These are phyloP conservation scores for Gryllus longicercus DNA, from an alignment of 2,888 invertebrate genomes.

Conservation along the genomic window DNA sequence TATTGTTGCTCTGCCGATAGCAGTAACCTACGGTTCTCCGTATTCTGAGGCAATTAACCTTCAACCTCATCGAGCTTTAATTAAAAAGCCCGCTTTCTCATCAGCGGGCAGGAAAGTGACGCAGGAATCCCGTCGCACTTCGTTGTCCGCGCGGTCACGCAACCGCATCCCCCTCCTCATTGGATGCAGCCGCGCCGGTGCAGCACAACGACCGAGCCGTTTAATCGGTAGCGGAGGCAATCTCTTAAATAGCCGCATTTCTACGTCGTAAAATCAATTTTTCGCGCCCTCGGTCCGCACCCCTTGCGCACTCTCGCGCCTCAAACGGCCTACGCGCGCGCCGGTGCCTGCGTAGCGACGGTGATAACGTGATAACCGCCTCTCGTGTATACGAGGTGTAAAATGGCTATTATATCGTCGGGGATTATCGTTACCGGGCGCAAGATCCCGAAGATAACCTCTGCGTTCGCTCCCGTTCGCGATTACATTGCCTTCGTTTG, in stretches of 20 bases:
- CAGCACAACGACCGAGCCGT: too few species aligned
- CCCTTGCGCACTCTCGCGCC: background rate
- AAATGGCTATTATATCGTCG: background rate
- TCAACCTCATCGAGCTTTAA: background rate
- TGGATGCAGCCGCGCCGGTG: too few species aligned
- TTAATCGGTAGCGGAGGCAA: background rate
- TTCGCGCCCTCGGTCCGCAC: background rate
- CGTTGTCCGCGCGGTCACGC: background rate
- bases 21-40: background rate
- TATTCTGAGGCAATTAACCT: background rate
- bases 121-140: background rate
- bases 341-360: too few species aligned
- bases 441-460: background rate
- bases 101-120: background rate
- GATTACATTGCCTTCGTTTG: background rate
- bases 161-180: too few species aligned
- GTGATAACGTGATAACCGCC: too few species aligned
- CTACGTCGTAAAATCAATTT: background rate
- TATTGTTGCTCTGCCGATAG: too few species aligned
- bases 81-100: slow-evolving; percentile 3
- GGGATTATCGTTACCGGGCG: background rate
- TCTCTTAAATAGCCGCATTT: background rate
- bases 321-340: too few species aligned
- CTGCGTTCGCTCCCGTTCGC: background rate
- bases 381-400: background rate